phyloP scores from a whole-genome alignment of 2,888 invertebrate species.

The Drosophila anomelani region DNA sequence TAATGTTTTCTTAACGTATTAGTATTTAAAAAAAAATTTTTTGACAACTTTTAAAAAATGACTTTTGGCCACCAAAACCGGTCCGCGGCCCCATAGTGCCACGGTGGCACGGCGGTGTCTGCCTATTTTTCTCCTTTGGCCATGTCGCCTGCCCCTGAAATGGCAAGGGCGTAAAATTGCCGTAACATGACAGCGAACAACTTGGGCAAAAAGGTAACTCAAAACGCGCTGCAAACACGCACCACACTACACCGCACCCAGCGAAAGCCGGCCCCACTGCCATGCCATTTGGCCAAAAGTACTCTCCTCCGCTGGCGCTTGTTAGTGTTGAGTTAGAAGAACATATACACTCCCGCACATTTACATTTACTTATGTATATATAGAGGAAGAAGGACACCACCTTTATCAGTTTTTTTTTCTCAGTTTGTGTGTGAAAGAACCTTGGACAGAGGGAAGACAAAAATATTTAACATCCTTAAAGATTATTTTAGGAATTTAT shows the following conservation, averaged over 20 bases:
- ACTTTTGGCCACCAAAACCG: too few relatives aligned
- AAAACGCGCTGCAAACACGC: slow-evolving; percentile 72
- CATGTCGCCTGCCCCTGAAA: slow-evolving; percentile 63
- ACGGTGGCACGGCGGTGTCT: slow-evolving; percentile 8
- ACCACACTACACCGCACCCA: slow-evolving; percentile 43
- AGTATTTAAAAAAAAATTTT: too few relatives aligned
- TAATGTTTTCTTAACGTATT: too few relatives aligned
- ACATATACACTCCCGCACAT: slow-evolving; percentile 20
- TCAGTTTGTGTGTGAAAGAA: background rate
- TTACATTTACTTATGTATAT: slow-evolving; percentile 28
- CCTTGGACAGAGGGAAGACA: background rate
- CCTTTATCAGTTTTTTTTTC: slow-evolving; percentile 56
- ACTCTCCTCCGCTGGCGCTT: slow-evolving; percentile 55
- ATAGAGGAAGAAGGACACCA: slow-evolving; percentile 7
- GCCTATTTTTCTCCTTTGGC: slow-evolving; percentile 17
- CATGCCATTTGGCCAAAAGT: slow-evolving; percentile 71
- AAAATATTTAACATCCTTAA: background rate
- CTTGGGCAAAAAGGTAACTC: slow-evolving; percentile 71
- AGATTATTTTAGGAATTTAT: background rate
- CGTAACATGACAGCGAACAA: slow-evolving; percentile 78
- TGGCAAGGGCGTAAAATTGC: slow-evolving; percentile 76
- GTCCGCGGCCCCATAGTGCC: too few relatives aligned
- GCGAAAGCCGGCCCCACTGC: slow-evolving; percentile 28
- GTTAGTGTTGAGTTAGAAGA: slow-evolving; percentile 68
- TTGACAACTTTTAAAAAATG: too few relatives aligned